phyloP scores from a whole-genome alignment of 2,797 vertebrate genomes.

The Oryzias sinensis region DNA sequence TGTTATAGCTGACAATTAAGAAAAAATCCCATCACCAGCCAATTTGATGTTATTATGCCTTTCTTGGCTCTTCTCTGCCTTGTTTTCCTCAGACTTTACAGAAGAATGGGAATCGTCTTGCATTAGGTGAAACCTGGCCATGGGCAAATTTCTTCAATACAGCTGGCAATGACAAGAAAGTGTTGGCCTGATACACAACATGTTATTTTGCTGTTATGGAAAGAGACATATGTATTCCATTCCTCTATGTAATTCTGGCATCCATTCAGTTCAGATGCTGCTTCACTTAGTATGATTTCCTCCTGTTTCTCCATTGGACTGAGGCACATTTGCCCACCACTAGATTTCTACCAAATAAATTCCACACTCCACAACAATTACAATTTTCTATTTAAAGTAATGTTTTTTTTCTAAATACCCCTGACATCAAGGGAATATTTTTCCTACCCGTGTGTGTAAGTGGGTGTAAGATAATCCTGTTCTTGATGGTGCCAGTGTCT shows the following conservation, averaged over 20 bases:
- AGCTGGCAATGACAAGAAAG: conserved; percentile 34
- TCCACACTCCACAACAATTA: conserved; percentile 13
- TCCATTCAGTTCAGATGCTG: conserved; percentile 16
- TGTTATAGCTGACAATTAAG: background rate
- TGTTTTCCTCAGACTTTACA: conserved; percentile 4
- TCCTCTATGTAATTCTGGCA: conserved; percentile 33
- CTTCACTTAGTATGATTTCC: conserved; percentile 28
- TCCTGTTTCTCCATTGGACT: conserved; percentile 4
- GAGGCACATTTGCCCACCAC: conserved; percentile 17
- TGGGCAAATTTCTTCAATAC: conserved; percentile 36
- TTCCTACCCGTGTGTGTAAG: conserved; percentile 30
- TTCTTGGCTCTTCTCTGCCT: conserved; percentile 10
- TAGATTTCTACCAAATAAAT: conserved; percentile 24
- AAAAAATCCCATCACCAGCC: background rate
- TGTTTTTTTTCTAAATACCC: conserved; percentile 18
- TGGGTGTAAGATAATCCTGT: conserved; percentile 53
- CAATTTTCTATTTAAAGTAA: conserved; percentile 30
- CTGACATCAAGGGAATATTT: conserved; percentile 30
- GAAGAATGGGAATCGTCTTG: conserved; percentile 21
- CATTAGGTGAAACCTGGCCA: conserved; percentile 40
- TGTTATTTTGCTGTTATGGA: conserved; percentile 19
- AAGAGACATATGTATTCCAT: conserved; percentile 28
- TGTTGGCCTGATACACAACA: conserved; percentile 12
- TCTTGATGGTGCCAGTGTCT: conserved; percentile 46
- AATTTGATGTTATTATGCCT: conserved; percentile 4